These are phyloP conservation scores for Enteromius afrohamiltoni DNA, from an alignment of 2,797 vertebrate species.

Conservation along the genomic window DNA sequence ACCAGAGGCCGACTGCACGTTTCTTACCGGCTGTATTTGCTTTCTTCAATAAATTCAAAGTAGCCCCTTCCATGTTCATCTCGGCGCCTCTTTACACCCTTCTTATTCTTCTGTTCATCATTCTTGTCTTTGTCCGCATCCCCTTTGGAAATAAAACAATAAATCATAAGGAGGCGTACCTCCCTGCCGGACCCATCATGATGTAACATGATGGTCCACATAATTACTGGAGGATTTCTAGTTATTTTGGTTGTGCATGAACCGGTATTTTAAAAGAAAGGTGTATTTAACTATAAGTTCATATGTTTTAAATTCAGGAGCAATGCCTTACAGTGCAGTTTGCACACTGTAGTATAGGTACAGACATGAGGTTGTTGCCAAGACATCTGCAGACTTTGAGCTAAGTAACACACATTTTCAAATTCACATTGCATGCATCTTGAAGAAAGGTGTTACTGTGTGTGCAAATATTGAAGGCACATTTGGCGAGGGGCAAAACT, in stretches of 20 bases:
- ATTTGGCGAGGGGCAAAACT: neutral
- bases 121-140: slow-evolving; percentile 95
- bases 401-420: slow-evolving; percentile 53
- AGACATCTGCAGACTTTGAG: slow-evolving; percentile 33
- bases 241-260: slow-evolving; percentile 72
- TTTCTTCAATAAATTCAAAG: slow-evolving; percentile 99
- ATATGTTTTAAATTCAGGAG: slow-evolving; percentile 26
- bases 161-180: slow-evolving; percentile 84
- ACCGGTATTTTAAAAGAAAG: slow-evolving; percentile 47
- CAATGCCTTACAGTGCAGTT: neutral
- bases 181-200: slow-evolving; percentile 69
- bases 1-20: slow-evolving; percentile 48
- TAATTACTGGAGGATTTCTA: slow-evolving; percentile 68
- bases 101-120: slow-evolving; percentile 97
- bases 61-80: slow-evolving; percentile 99
- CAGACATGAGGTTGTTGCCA: slow-evolving; percentile 9
- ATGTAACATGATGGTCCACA: slow-evolving; percentile 62
- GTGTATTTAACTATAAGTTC: slow-evolving; percentile 19
- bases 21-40: slow-evolving; percentile 98
- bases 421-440: slow-evolving; percentile 27
- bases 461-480: neutral
- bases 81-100: slow-evolving; percentile 97
- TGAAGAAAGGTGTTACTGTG: neutral
- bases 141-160: slow-evolving; percentile 88
- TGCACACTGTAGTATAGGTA: neutral